Evolutionary conservation across 2,888 invertebrate genomes (phyloP), one percentile per base, ranked within the genome.

Genomic region (Platycnemis pennipes): DNA sequence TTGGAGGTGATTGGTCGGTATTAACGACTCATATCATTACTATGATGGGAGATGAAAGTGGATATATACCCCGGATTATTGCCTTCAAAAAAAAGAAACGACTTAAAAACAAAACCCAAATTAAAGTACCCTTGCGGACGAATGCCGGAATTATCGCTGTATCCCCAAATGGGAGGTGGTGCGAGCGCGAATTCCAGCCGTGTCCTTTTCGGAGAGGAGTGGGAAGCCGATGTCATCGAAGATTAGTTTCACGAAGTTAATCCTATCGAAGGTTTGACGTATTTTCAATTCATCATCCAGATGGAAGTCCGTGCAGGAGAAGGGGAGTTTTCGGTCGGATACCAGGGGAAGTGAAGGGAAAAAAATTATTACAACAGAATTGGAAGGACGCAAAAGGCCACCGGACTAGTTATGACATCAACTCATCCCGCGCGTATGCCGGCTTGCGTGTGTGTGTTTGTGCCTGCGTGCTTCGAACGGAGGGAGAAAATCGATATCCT

Each of bases 211-310:
- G 77, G 56, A 42, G 42, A 16, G 56, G 56, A 19, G 37, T 26
- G 11, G 63, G 44, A n/a, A 91, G 44, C 63, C 91, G 37, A 91
- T 91, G 91, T 91, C 91, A 91, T 91, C 91, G 91, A 91, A 91
- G 91, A 91, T 91, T 91, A 91, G 91, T 91, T 89, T 91, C 91
- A 56, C 91, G 42, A 69, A 91, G 91, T 91, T 91, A 91, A 91
- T 91, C 91, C 91, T 63, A 63, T 63, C 56, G 63, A 63, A 44
- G 89, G 56, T 56, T 89, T 56, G 91, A 91, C 91, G 91, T 63
- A 91, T 91, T 91, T 91, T 91, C 91, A 91, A 91, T 91, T 91
- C 91, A 63, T 91, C 91, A 91, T 44, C 56, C 63, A 56, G 63
- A 77, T 53, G 89, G 53, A 89, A 53, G 77, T 31, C 77, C 77